Base-by-base conservation (phyloP, 1,140 invertebrate genomes). In the Acyrthosiphon pisum region DNA sequence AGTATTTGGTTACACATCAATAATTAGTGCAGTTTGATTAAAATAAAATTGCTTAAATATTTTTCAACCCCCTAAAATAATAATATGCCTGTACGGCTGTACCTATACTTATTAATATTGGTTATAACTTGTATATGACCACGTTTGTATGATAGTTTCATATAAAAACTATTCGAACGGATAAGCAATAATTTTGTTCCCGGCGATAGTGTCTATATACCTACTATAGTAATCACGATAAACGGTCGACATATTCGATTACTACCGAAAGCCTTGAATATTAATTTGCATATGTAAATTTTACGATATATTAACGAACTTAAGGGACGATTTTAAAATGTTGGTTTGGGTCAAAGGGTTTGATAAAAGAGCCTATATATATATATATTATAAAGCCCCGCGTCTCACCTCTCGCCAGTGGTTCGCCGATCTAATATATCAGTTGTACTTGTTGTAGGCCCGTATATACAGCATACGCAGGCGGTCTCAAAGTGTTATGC, bases 231-330 rank as follows among this genome's bases (percentile, higher is more conserved):
- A 87, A 87, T 87, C 44, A 46, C 26, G 26, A 48, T 44, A 86
- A 86, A 46, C 44, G 84, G 84, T 46, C 26, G 44, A 87, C 30
- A n/a, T 20, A 48, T 48, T 88, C 86, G 86, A 88, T 88, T 48
- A 88, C 46, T 18, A n/a, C 86, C 86, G 46, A 23, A 37, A 35
- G 87, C 48, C 46, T 50, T 30, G n/a, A 53, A 89, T 35, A 50
- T 89, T 46, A 89, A 89, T 89, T 89, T 89, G 22, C 48, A 48
- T 89, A 89, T 89, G 87, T 53, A 89, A 89, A 89, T 89, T 89
- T 89, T 6, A 9, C 48, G 14, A 53, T 53, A 37, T 53, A 89
- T 89, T 89, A 89, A 89, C 48, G 87, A 89, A 53, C 87, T 89
- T 50, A 88, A 46, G 84, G 9, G 18, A 46, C 8, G 87, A 50